Conservation (phyloP, 1,140 invertebrate species). For the Chironomus tepperi region DNA sequence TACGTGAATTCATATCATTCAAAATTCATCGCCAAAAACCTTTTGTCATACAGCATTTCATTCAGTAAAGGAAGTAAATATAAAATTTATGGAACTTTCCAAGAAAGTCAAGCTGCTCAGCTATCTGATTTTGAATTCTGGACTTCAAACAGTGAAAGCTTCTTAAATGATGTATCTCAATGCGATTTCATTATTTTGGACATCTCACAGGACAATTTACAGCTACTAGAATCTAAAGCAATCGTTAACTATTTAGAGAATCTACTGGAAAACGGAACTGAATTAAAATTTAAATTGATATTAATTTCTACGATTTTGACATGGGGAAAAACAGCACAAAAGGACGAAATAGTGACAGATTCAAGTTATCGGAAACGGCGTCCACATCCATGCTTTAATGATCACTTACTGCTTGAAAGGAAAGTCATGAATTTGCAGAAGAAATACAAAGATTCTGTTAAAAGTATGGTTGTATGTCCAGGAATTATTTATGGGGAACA, state of each 20-base stretch:
- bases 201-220: neutral
- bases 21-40: neutral
- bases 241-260: neutral
- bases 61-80: neutral
- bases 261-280: neutral
- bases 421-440: constrained; percentile 24
- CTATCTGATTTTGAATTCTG: neutral
- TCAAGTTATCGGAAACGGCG: neutral
- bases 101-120: neutral
- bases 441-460: neutral
- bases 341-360: neutral
- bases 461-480: neutral
- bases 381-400: constrained; percentile 21
- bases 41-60: neutral
- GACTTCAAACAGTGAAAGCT: neutral
- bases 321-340: neutral
- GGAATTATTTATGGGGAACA: constrained; percentile 12
- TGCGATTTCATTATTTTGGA: neutral
- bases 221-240: neutral
- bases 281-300: neutral
- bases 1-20: neutral
- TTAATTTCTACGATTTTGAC: neutral
- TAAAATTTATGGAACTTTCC: neutral
- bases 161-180: neutral
- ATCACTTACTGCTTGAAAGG: neutral